phyloP scores from a whole-genome alignment of 2,888 invertebrate genomes.

The Anoplius nigerrimus region DNA sequence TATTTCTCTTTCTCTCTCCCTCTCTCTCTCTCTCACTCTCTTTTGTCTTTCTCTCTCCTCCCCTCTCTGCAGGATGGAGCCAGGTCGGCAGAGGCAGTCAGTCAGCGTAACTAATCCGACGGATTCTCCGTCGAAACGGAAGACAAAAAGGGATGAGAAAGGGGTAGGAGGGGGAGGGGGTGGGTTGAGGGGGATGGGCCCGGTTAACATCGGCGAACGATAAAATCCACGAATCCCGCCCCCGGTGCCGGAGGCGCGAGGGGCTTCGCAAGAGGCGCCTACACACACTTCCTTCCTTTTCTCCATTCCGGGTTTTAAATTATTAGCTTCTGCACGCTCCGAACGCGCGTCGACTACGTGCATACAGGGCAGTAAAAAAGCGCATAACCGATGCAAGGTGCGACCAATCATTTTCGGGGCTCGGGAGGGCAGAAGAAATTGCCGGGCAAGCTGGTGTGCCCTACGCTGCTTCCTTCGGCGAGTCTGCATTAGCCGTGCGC shows the following conservation, averaged over 20 bases:
- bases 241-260: constrained; percentile 13
- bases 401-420: constrained; percentile 54
- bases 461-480: background rate
- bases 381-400: constrained; percentile 56
- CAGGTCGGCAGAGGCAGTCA: too few relatives aligned
- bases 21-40: too few relatives aligned
- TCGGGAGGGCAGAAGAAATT: constrained; percentile 49
- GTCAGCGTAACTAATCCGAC: too few relatives aligned
- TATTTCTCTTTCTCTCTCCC: too few relatives aligned
- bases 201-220: background rate
- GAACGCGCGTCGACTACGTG: constrained; percentile 12
- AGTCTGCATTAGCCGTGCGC: too few relatives aligned
- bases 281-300: background rate
- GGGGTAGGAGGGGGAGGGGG: too few relatives aligned
- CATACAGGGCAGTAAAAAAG: constrained; percentile 41
- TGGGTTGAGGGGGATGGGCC: too few relatives aligned
- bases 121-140: constrained; percentile 4
- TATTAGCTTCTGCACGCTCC: constrained; percentile 42
- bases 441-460: constrained; percentile 43
- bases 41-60: too few relatives aligned
- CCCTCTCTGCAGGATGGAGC: too few relatives aligned
- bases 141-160: background rate
- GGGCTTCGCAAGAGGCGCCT: constrained; percentile 1
- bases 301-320: constrained; percentile 41
- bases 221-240: background rate